Conservation (phyloP, 2,888 invertebrate genomes). For the Alcis repandata region DNA sequence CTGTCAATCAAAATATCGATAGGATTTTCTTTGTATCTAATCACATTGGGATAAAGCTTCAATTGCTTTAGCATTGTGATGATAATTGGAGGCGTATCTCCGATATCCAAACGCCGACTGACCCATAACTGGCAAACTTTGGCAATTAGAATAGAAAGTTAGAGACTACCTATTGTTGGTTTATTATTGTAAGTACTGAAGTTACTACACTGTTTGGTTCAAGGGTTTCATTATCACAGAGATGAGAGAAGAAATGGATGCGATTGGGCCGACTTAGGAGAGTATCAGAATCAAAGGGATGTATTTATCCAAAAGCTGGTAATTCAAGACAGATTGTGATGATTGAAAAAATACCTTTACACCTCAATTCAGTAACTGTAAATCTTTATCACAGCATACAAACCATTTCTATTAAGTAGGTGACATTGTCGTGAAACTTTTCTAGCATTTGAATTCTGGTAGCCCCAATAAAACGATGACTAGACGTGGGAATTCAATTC, state of each 20-base stretch:
- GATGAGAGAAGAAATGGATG: neutral
- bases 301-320: too few species aligned
- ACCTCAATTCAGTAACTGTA: too few species aligned
- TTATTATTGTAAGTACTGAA: neutral
- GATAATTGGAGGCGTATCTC: constrained; percentile 39
- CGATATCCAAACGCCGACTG: constrained; percentile 36
- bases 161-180: neutral
- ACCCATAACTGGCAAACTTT: constrained; percentile 33
- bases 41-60: constrained; percentile 27
- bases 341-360: too few species aligned
- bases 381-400: too few species aligned
- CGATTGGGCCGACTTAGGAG: neutral
- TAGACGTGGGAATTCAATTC: constrained; percentile 18
- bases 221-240: neutral
- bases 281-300: too few species aligned
- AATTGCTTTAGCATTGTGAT: constrained; percentile 25
- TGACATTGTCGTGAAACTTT: neutral
- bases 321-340: too few species aligned
- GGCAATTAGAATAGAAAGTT: constrained; percentile 40
- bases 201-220: constrained; percentile 2
- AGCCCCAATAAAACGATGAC: constrained; percentile 5
- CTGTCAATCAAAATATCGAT: constrained; percentile 38
- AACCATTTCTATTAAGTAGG: too few species aligned
- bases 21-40: constrained; percentile 27
- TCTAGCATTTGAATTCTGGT: neutral